Percentiles rank a stretch among this genome's conserved stretches.
Evolutionary conservation across 2,113 vertebrate genomes (phyloP).

Genomic region (Oreocharis arfaki): DNA sequence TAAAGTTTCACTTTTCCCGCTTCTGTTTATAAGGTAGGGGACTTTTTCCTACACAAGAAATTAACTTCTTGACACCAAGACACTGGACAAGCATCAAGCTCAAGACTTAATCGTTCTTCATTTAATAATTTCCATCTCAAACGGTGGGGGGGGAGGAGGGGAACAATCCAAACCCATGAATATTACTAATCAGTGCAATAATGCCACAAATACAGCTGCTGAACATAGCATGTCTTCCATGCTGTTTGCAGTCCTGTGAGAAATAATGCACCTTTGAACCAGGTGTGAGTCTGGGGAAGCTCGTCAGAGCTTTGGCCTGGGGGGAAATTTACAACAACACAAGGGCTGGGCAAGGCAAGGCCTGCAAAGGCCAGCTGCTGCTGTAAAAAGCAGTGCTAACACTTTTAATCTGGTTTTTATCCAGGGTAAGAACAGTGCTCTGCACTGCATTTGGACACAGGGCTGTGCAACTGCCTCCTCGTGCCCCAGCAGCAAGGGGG

Average conservation of each 20-base stretch:
- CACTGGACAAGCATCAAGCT: not conserved
- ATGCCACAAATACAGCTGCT: not conserved
- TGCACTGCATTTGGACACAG: not conserved
- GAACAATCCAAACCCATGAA: not conserved
- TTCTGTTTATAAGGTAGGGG: not conserved
- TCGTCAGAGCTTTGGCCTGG: not conserved
- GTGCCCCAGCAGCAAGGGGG: not conserved
- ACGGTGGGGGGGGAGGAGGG: fast-evolving
- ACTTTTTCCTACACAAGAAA: not conserved
- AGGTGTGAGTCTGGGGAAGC: not conserved
- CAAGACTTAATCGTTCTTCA: not conserved
- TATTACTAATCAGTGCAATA: not conserved
- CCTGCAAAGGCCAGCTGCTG: not conserved
- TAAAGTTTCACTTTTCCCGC: not conserved
- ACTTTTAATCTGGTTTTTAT: not conserved
- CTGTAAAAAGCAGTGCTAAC: not conserved
- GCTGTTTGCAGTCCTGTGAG: not conserved
- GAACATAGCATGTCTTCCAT: not conserved
- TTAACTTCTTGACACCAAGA: not conserved
- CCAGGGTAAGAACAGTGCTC: not conserved
- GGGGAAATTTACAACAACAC: not conserved
- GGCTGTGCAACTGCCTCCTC: not conserved
- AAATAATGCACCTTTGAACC: not conserved
- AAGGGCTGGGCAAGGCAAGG: not conserved
- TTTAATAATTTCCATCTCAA: not conserved